Evolutionary conservation across 1,140 invertebrate species (phyloP), one percentile per base, ranked within the genome.

Genomic region (Eulimnadia texana): DNA sequence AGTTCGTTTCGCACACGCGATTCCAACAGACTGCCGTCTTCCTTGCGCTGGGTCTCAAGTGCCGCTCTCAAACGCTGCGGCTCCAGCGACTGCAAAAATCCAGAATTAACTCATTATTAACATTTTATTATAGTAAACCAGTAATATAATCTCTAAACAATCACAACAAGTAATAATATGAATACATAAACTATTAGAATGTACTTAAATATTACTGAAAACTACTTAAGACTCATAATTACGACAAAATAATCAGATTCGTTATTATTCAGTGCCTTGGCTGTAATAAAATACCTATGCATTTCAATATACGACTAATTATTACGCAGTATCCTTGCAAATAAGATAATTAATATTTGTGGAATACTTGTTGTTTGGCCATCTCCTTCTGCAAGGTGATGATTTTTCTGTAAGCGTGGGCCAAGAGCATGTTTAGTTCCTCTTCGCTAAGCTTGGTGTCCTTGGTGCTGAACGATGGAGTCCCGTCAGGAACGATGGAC

Each of bases 401-500:
- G 6, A 68, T 65, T 58, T 69, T 67, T 22, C 72, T 66, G 64
- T 77, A 75, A 16, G 76, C 75, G 66, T 77, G 75, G 3, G 73
- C 73, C 50, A 78, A 71, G 55, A 78, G 65, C 2, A 73, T 67
- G 63, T 77, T 77, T 42, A 77, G 64, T 59, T 78, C 76, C 19
- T 76, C 75, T 59, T 75, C 71, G 3, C 70, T 69, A 52, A 77
- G 63, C 57, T 73, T 74, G 29, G 62, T 42, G 29, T 23, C 60
- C 27, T 70, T 68, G 53, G 66, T 69, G 47, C 65, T 69, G 42
- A 66, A 63, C 11, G 67, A 70, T 6, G 73, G 58, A 52, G 71
- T 71, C 2, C 72, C 68, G 56, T 74, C 71, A 3, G 75, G 75
- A 61, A 71, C 66, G 19, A 77, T 65, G 52, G 70, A 71, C 25